A percentile compares a stretch with the other conserved stretches of the same genome.
These are phyloP conservation scores for Larimichthys polyactis DNA, from an alignment of 2,113 vertebrate species.

Conservation along the genomic window DNA sequence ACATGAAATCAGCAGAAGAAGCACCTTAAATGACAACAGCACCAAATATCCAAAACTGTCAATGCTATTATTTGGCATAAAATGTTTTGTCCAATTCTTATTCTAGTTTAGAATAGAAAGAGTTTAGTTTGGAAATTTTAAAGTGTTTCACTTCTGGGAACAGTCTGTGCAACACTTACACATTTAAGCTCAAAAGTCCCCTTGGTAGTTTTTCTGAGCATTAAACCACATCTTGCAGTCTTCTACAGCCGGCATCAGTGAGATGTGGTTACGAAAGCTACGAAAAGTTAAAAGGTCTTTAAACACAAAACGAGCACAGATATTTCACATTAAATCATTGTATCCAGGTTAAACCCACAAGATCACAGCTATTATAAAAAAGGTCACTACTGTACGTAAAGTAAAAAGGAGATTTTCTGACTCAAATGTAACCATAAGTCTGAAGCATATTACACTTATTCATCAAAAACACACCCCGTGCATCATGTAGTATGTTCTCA, in stretches of 20 bases:
- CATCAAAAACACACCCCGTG: neutral
- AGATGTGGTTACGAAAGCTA: neutral
- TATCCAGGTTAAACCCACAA: neutral
- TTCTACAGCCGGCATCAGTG: neutral
- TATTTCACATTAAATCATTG: neutral
- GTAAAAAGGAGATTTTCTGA: neutral
- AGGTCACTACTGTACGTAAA: neutral
- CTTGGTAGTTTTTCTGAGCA: neutral
- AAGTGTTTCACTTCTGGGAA: too few species aligned
- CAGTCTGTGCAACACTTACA: too few species aligned
- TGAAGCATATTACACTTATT: neutral
- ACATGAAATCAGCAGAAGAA: too few species aligned
- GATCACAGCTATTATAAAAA: neutral
- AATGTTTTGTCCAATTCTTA: too few species aligned
- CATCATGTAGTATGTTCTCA: neutral
- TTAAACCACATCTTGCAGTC: neutral
- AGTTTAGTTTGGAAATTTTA: too few species aligned
- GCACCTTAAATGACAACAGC: neutral
- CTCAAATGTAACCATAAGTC: neutral
- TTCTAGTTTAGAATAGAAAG: too few species aligned
- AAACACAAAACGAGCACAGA: neutral
- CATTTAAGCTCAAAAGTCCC: neutral
- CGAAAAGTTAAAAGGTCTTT: neutral
- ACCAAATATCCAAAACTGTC: neutral
- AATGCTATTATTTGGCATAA: too few species aligned